Evolutionary conservation across 2,797 vertebrate genomes (phyloP).

Genomic region (Glossophaga mutica): DNA sequence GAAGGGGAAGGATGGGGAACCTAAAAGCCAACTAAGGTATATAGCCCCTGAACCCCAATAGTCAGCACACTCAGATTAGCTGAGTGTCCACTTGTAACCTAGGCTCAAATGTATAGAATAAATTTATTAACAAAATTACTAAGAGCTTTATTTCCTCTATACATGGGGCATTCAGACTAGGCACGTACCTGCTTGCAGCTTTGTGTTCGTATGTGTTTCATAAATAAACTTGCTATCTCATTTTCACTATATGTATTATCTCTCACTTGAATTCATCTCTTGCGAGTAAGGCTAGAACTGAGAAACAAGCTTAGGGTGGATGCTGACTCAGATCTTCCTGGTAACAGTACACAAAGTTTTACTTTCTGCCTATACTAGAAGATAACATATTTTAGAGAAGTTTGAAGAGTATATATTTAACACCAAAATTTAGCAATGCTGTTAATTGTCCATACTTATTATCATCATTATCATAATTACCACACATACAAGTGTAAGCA

Average conservation of each 20-base stretch:
- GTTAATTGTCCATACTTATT: not conserved
- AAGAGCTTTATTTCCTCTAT: not conserved
- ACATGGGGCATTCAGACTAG: not conserved
- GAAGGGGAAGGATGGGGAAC: too few relatives aligned
- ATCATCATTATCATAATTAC: not conserved
- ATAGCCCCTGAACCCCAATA: not conserved
- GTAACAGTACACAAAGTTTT: not conserved
- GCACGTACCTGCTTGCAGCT: not conserved
- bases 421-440: not conserved
- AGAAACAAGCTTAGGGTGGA: not conserved
- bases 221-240: not conserved
- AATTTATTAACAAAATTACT: not conserved
- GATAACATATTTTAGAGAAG: not conserved
- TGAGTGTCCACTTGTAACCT: not conserved
- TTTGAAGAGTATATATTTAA: not conserved
- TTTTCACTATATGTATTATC: not conserved
- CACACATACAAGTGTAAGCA: not conserved
- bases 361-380: not conserved
- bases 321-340: not conserved
- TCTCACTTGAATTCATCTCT: not conserved
- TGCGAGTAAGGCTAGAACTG: not conserved
- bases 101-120: not conserved
- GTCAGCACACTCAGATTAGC: not conserved
- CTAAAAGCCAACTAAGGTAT: not conserved
- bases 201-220: not conserved